Percentiles rank a stretch among this genome's conserved stretches.
Conservation (phyloP, 2,113 vertebrate genomes). For the Dissostichus mawsoni region DNA sequence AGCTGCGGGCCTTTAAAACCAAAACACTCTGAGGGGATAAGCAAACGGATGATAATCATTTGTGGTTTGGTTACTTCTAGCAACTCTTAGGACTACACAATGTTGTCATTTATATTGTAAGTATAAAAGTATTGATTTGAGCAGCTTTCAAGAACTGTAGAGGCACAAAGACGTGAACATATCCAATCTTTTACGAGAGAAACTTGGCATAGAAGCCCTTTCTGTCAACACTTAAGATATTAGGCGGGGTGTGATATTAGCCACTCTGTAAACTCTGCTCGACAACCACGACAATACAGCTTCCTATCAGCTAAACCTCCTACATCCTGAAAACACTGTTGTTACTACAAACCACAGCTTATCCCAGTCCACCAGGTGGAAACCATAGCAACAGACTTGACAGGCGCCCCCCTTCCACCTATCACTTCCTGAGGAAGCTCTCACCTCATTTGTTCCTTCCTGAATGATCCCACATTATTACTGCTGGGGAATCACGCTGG, state of each 20-base stretch:
- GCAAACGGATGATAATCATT: background rate
- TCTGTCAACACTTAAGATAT: conserved; percentile 3
- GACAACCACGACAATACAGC: conserved; percentile 15
- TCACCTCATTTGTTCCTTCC: conserved; percentile 62
- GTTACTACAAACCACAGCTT: conserved; percentile 19
- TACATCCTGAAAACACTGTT: conserved; percentile 13
- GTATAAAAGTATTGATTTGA: no score
- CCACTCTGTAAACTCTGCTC: conserved; percentile 3
- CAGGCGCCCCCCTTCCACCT: conserved; percentile 22
- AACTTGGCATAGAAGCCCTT: background rate
- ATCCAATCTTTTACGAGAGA: background rate
- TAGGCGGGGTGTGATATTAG: background rate
- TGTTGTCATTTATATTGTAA: no score
- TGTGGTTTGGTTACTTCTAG: background rate
- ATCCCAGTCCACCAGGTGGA: conserved; percentile 25
- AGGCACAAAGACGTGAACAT: background rate
- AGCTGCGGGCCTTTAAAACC: background rate
- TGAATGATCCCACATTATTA: conserved; percentile 42
- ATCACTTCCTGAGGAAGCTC: conserved; percentile 62
- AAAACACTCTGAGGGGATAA: background rate
- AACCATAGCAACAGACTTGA: conserved; percentile 57
- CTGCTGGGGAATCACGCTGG: background rate
- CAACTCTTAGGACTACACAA: background rate
- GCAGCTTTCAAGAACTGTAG: background rate
- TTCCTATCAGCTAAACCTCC: conserved; percentile 23